These are phyloP conservation scores for Orius insidiosus DNA, from an alignment of 1,140 invertebrate genomes.

Conservation along the genomic window DNA sequence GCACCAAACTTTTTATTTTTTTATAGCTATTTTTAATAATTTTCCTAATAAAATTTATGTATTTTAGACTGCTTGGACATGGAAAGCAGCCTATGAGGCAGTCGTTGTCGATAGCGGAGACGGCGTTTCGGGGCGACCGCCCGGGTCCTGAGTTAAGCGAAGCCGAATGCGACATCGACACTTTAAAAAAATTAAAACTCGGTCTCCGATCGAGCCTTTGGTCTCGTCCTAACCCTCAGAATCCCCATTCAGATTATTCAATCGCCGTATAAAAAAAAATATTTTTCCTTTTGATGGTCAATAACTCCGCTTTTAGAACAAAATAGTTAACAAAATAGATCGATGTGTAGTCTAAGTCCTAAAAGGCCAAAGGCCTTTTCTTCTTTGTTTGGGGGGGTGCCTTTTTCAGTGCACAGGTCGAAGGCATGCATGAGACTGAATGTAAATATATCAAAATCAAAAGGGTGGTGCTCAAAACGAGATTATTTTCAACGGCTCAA, in stretches of 20 bases:
- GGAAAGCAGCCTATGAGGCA: conserved; percentile 39
- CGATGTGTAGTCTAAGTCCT: neutral
- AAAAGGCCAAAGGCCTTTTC: too few species aligned
- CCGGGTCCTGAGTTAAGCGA: conserved; percentile 38
- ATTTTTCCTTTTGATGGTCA: neutral
- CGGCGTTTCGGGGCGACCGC: conserved; percentile 31
- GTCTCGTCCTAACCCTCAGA: conserved; percentile 35
- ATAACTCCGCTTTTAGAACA: conserved; percentile 1
- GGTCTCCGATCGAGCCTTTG: conserved; percentile 50
- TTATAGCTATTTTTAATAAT: too few species aligned
- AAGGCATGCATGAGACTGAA: too few species aligned
- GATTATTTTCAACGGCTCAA: too few species aligned
- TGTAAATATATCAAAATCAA: too few species aligned
- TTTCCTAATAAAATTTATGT: too few species aligned
- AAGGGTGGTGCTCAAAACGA: too few species aligned
- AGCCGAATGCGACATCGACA: conserved; percentile 56
- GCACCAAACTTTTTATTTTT: too few species aligned
- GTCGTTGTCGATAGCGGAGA: conserved; percentile 40
- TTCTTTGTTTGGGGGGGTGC: neutral
- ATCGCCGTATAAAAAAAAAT: conserved; percentile 36
- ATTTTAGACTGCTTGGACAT: conserved; percentile 22
- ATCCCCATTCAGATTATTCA: conserved; percentile 37
- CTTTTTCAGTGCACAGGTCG: neutral
- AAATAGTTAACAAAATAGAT: neutral
- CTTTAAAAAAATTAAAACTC: conserved; percentile 54